Percentiles rank a stretch among this genome's conserved stretches.
These are phyloP conservation scores for Micrasema longulum DNA, from an alignment of 1,140 invertebrate species.

Conservation along the genomic window DNA sequence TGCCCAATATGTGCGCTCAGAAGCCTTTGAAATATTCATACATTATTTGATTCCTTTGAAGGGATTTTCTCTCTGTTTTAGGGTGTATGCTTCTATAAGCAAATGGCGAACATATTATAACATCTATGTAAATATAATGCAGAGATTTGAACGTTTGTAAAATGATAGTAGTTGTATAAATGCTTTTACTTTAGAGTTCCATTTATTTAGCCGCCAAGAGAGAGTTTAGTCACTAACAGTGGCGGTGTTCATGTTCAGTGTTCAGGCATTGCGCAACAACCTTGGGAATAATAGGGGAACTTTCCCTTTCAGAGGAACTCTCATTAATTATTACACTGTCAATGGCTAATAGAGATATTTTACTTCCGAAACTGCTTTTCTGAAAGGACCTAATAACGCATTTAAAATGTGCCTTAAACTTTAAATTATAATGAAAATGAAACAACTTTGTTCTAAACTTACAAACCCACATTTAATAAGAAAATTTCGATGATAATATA, in stretches of 20 bases:
- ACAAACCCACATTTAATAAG: too few species aligned
- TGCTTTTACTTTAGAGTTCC: background rate
- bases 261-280: background rate
- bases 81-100: background rate
- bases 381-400: background rate
- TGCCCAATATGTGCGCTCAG: background rate
- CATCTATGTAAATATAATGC: too few species aligned
- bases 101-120: background rate
- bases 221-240: slow-evolving; percentile 7
- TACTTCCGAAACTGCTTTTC: too few species aligned
- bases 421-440: too few species aligned
- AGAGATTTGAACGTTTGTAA: slow-evolving; percentile 11
- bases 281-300: background rate
- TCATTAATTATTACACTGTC: background rate
- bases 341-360: too few species aligned
- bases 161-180: slow-evolving; percentile 19
- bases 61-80: slow-evolving; percentile 19
- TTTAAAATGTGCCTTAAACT: background rate
- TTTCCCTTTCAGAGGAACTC: background rate
- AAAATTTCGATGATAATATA: too few species aligned
- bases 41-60: slow-evolving; percentile 22
- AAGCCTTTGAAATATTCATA: slow-evolving; percentile 1
- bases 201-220: slow-evolving; percentile 18
- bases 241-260: background rate
- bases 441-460: too few species aligned